These are phyloP conservation scores for Plectropomus leopardus DNA, from an alignment of 2,113 vertebrate genomes.

Conservation along the genomic window DNA sequence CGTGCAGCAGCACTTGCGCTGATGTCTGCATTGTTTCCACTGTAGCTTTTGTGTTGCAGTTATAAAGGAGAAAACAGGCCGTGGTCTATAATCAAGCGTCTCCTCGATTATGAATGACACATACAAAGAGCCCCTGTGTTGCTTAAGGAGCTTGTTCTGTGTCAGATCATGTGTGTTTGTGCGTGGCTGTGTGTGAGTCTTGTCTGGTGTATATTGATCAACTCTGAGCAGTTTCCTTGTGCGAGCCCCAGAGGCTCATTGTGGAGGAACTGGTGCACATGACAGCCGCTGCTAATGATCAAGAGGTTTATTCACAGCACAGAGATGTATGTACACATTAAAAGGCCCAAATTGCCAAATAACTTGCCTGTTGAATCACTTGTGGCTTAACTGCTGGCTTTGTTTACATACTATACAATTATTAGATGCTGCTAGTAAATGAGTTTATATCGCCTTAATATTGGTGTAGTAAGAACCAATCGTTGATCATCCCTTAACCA, in stretches of 20 bases:
- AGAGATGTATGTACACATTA: constrained; percentile 26
- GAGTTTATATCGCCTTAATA: too few relatives aligned
- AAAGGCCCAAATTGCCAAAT: constrained; percentile 16
- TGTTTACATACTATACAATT: constrained; percentile 31
- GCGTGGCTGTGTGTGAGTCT: constrained; percentile 23
- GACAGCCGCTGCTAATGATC: constrained; percentile 54
- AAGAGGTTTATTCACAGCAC: constrained; percentile 52
- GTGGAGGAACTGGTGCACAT: constrained; percentile 50
- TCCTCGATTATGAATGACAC: constrained; percentile 67
- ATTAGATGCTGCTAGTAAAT: too few relatives aligned
- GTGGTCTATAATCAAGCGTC: constrained; percentile 63
- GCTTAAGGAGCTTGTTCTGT: constrained; percentile 32
- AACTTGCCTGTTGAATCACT: constrained; percentile 16
- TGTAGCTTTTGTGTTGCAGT: constrained; percentile 61
- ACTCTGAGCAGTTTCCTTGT: constrained; percentile 53
- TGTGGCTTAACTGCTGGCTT: constrained; percentile 22
- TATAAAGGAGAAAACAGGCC: constrained; percentile 60
- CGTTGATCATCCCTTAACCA: too few relatives aligned
- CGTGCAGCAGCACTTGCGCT: constrained; percentile 47
- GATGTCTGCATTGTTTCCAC: constrained; percentile 61
- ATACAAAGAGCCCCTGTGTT: constrained; percentile 68
- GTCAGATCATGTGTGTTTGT: constrained; percentile 55
- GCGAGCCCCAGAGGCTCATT: constrained; percentile 46
- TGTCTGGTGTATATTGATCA: constrained; percentile 66
- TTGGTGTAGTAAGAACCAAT: too few relatives aligned